Base-by-base conservation (phyloP, 2,888 invertebrate species). In the Phaonia tiefii region DNA sequence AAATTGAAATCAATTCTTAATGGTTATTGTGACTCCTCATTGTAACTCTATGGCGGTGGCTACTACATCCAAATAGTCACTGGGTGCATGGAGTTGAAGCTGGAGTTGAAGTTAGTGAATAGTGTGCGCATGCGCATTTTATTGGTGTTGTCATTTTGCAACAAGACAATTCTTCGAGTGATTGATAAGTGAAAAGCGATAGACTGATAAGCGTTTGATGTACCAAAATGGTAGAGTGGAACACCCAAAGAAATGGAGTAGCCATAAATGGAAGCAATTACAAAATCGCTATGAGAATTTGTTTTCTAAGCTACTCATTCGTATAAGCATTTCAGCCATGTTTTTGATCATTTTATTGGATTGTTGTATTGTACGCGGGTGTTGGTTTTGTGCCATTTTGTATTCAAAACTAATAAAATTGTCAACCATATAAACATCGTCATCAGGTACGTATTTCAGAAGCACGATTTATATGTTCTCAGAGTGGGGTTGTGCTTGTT, bases 151-250 rank as follows among this genome's bases (percentile, higher is more conserved):
- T 81, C 81, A 81, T 63, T 81, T 74, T 66, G 54, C 49, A 72
- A 78, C 75, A 81, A 78, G 78, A 75, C 71, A 72, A 75, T 72
- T 74, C 69, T 74, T 5, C 39, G 42, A 66, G 69, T 78, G 81
- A 81, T 81, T 81, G 81, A 81, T 81, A 81, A 81, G 81, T 81
- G 81, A 81, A 81, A 81, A 81, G 75, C 75, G 81, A 78, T 78
- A 66, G 72, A 78, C 75, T 81, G 78, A 78, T 81, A 75, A 77
- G 77, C 63, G 54, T 54, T 54, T 73, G 75, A 37, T 51, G 37
- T 63, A 39, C 22, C 20, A 54, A 67, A 51, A 67, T 54, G 72
- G 74, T 10, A 74, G 66, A 70, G 49, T 22, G 11, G 25, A 58
- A 26, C 39, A 39, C 15, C 58, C 58, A 58, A 31, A 7, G 3